phyloP scores from a whole-genome alignment of 2,797 vertebrate genomes.

The Crenichthys baileyi region DNA sequence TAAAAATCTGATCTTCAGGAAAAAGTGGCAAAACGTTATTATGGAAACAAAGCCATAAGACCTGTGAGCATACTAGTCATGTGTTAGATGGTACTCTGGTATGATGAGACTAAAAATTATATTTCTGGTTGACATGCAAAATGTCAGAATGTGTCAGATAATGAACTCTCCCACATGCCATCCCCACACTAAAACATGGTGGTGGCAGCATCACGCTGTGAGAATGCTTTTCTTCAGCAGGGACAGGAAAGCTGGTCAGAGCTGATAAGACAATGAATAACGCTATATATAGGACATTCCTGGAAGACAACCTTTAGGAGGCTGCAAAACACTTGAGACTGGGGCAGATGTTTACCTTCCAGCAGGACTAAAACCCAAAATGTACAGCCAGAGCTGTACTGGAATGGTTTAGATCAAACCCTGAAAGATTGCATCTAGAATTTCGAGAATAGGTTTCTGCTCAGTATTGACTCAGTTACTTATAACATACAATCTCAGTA shows the following conservation, averaged over 20 bases:
- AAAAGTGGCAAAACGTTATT: not conserved
- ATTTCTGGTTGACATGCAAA: not conserved
- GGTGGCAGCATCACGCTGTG: not conserved
- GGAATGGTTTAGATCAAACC: not conserved
- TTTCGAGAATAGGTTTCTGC: no score
- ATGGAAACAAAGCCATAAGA: not conserved
- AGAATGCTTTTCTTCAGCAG: not conserved
- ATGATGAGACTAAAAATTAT: not conserved
- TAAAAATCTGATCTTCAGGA: not conserved
- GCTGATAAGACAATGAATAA: not conserved
- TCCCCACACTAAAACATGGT: not conserved
- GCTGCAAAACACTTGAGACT: not conserved
- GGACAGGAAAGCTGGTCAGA: not conserved
- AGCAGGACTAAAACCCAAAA: not conserved
- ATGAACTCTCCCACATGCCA: not conserved
- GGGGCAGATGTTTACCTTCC: not conserved
- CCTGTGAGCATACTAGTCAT: not conserved
- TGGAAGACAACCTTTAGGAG: not conserved
- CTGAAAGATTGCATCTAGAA: not conserved
- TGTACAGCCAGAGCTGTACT: not conserved
- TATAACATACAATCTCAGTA: no score
- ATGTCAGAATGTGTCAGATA: not conserved
- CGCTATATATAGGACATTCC: not conserved
- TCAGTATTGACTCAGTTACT: no score
- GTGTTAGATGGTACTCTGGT: not conserved